A percentile compares a stretch with the other conserved stretches of the same genome.
phyloP scores from a whole-genome alignment of 1,140 invertebrate species.

The Cotesia vestalis region DNA sequence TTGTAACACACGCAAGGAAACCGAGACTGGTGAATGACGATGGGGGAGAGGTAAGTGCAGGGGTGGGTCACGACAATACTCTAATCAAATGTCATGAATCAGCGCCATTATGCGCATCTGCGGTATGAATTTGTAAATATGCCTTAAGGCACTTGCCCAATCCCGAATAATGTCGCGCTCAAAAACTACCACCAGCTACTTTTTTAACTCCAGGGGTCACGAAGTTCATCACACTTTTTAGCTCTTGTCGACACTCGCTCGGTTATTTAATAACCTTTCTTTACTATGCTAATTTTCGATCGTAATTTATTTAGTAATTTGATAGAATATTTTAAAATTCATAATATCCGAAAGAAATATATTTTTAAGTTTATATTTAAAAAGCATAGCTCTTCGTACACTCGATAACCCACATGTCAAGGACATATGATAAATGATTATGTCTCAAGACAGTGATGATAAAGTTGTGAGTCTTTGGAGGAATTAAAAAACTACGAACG shows the following conservation, averaged over 20 bases:
- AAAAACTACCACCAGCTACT: background rate
- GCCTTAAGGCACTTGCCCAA: constrained; percentile 48
- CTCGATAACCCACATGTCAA: background rate
- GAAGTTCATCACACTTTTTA: too few relatives aligned
- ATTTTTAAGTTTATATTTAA: too few relatives aligned
- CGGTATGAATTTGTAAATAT: constrained; percentile 65
- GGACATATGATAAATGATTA: constrained; percentile 3
- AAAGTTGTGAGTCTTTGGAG: too few relatives aligned
- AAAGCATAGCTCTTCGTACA: background rate
- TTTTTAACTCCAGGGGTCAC: background rate
- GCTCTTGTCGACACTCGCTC: too few relatives aligned
- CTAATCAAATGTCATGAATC: constrained; percentile 67
- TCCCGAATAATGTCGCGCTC: background rate
- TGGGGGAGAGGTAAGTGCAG: constrained; percentile 18
- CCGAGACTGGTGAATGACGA: background rate
- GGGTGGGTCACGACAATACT: constrained; percentile 57
- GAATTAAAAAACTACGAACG: too few relatives aligned
- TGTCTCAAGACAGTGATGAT: background rate
- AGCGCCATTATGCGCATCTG: constrained; percentile 65
- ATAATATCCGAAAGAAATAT: too few relatives aligned
- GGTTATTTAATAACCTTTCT: too few relatives aligned
- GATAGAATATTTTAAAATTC: background rate
- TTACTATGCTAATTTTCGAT: too few relatives aligned
- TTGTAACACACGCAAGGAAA: constrained; percentile 2
- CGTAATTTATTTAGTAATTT: too few relatives aligned